Evolutionary conservation across 23 tunicate species (phyloP).

Genomic region (Diplosoma virens): DNA sequence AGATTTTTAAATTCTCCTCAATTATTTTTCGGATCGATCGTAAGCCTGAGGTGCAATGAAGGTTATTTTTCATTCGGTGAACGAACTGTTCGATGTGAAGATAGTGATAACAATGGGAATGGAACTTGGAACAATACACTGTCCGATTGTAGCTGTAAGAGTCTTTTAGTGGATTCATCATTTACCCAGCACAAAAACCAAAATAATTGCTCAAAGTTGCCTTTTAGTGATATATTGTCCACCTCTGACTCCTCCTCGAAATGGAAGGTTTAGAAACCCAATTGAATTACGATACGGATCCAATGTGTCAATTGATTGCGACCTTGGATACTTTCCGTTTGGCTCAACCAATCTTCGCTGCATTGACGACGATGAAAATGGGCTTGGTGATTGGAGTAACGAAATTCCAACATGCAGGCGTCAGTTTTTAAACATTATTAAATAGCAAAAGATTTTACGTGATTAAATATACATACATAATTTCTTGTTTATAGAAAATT

Average conservation of each 20-base stretch:
- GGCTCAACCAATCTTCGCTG: slow-evolving; percentile 24
- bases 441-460: too few species aligned
- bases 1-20: background rate
- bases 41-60: slow-evolving; percentile 1
- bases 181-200: background rate
- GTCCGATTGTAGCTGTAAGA: slow-evolving; percentile 52
- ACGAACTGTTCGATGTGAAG: slow-evolving; percentile 5
- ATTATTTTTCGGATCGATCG: slow-evolving; percentile 2
- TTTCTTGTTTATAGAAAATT: too few species aligned
- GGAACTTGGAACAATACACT: slow-evolving; percentile 47
- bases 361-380: slow-evolving; percentile 33
- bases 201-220: too few species aligned
- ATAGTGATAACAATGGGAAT: slow-evolving; percentile 31
- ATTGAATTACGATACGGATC: background rate
- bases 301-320: background rate
- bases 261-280: background rate
- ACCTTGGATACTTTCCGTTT: slow-evolving; percentile 34
- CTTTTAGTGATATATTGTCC: background rate
- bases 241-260: background rate
- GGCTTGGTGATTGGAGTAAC: slow-evolving; percentile 45
- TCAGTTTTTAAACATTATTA: too few species aligned
- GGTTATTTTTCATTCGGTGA: slow-evolving; percentile 34
- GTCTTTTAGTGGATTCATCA: background rate
- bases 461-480: too few species aligned
- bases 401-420: slow-evolving; percentile 22